Base-by-base conservation (phyloP, 2,888 invertebrate species). In the Litoditis marina region DNA sequence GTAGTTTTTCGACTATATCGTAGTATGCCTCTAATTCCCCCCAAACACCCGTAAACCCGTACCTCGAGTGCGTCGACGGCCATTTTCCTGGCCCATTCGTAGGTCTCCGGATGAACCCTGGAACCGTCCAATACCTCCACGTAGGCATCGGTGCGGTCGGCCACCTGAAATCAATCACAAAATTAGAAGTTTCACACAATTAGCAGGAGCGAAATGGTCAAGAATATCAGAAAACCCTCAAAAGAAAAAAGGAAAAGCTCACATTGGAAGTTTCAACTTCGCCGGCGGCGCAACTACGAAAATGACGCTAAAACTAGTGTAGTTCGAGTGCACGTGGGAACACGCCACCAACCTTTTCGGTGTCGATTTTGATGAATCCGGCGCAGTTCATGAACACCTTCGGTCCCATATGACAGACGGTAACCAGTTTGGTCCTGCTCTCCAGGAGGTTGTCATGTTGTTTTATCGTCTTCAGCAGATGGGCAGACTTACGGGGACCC, bases 31-130 rank as follows among this genome's bases (percentile, higher is more conserved):
- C 22, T 53, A 27, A 11, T 11, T 36, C 4, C 92, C 0, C 94
- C 94, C 0, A 95, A 94, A 57, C 77, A 70, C 8, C 64, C 36
- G 31, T 25, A 36, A 30, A 67, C 61, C 36, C 73, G 74, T 78
- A 95, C 94, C 80, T 99, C 98, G 51, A 98, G 86, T 0, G 98
- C 98, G 85, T 98, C 98, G 0, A 96, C 94, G 0, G 98, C 98
- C 96, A 98, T 99, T 86, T 99, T 99, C 44, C 96, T 87, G 0
- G 98, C 98, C 96, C 96, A 96, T 83, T 99, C 98, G 84, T 99
- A 99, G 0, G 95, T 94, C 86, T 99, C 98, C 0, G 96, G 96
- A 86, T 98, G 98, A 0, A 98, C 95, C 76, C 98, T 88, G 0
- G 96, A 94, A 0, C 95, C 94, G 83, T 98, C 98, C 57, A 98